A percentile compares a stretch with the other conserved stretches of the same genome.
phyloP scores from a whole-genome alignment of 2,797 vertebrate species.

The Paguma larvata region DNA sequence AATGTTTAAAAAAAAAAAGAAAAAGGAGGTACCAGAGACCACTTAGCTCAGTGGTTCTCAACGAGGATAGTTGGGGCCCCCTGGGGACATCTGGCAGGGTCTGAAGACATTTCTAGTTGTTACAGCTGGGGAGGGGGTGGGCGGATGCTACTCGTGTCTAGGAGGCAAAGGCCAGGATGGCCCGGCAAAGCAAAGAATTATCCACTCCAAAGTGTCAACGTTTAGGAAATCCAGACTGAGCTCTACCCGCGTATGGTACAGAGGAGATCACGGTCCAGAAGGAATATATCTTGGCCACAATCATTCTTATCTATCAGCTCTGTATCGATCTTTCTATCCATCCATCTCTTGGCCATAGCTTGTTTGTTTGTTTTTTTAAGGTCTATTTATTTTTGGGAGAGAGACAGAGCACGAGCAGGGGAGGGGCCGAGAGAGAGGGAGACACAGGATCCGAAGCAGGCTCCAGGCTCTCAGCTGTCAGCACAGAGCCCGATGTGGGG shows the following conservation, averaged over 20 bases:
- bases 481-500: no score
- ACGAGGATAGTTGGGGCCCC: not conserved
- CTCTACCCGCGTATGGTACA: not conserved
- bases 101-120: conserved; percentile 1
- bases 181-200: not conserved
- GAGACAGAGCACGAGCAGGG: no score
- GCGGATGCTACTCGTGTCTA: not conserved
- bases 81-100: not conserved
- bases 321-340: not conserved
- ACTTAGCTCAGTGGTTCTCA: not conserved
- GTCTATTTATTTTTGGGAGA: no score
- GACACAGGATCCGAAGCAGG: no score
- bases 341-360: not conserved
- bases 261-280: conserved; percentile 19
- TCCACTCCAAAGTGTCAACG: not conserved
- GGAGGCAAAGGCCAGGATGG: not conserved
- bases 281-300: not conserved
- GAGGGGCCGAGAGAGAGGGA: no score
- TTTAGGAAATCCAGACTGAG: not conserved
- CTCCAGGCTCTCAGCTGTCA: no score
- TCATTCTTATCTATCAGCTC: not conserved
- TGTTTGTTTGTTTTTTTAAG: not conserved
- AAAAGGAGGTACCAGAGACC: not conserved
- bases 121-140: not conserved
- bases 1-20: not conserved